Conservation (phyloP, 2,888 invertebrate species). For the Himalopsyche tibetana region DNA sequence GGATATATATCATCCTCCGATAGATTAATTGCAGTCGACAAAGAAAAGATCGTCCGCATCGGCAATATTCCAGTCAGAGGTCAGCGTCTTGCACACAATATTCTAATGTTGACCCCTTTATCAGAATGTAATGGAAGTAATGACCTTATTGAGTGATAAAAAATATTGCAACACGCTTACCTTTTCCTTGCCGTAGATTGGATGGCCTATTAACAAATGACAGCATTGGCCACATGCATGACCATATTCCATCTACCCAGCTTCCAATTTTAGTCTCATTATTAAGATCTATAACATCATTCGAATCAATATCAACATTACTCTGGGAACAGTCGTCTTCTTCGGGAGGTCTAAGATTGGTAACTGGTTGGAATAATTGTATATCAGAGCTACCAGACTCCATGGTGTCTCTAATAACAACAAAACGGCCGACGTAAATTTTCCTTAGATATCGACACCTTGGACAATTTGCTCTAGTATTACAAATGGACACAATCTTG, state of each 20-base stretch:
- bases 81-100: conserved; percentile 14
- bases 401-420: not conserved
- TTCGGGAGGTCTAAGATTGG: not conserved
- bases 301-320: conserved; percentile 45
- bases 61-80: conserved; percentile 34
- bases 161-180: conserved; percentile 69
- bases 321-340: conserved; percentile 12
- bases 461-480: not conserved
- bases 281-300: conserved; percentile 53
- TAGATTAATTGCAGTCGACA: conserved; percentile 33
- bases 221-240: conserved; percentile 92
- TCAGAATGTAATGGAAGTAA: conserved; percentile 2
- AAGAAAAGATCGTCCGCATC: conserved; percentile 19
- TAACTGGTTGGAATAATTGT: conserved; percentile 41
- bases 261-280: conserved; percentile 51
- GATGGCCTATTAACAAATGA: conserved; percentile 88
- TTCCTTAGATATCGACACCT: not conserved
- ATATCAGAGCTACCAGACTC: conserved; percentile 27
- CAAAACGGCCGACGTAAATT: not conserved
- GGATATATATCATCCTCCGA: not conserved
- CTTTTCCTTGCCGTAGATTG: conserved; percentile 82
- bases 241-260: conserved; percentile 90
- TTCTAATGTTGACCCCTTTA: conserved; percentile 20
- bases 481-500: not conserved
- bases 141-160: conserved; percentile 47